Evolutionary conservation across 1,140 invertebrate genomes (phyloP), one percentile per base, ranked within the genome.

Genomic region (Rhyzopertha dominica): DNA sequence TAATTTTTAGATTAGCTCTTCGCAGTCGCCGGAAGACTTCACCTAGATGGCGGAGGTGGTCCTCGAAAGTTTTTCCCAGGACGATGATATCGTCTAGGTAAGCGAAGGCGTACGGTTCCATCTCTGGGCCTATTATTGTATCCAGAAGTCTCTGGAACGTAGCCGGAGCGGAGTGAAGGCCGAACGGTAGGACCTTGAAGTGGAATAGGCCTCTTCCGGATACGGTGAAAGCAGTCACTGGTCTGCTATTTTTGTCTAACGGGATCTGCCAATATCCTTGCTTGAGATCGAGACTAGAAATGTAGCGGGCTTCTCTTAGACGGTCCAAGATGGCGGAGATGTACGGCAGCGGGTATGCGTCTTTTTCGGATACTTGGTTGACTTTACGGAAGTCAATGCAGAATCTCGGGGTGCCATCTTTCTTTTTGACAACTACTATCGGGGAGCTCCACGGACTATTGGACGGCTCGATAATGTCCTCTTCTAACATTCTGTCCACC

Each of bases 351-450:
- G 39, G 46, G 18, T 43, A 48, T 9, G 41, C 40, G 16, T 35
- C 40, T 10, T 13, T 18, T 18, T 47, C 10, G 19, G 13, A 35
- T 14, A 48, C 37, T 10, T 22, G 16, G 19, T 49, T 49, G 4
- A 44, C 9, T 18, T 14, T 14, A 17, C 28, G 2, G 18, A 36
- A 49, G 23, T 35, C 30, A 61, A 44, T 5, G 12, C 44, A 51
- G 24, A 75, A 73, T 10, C 73, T 32, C 1, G 53, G 47, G 0
- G 46, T 47, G 2, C 63, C 64, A 41, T 76, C 69, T 50, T 68
- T n/a, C 53, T 78, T 80, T 5, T 48, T 54, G 2, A 72, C 65
- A 2, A 74, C 13, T 0, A 76, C 60, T 0, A 75, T 57, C 1
- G 70, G 70, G 2, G 63, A 66, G 10, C 54, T 44, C 61, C 67